These are phyloP conservation scores for Dasypus novemcinctus DNA, from an alignment of 2,113 vertebrate genomes.

Conservation along the genomic window DNA sequence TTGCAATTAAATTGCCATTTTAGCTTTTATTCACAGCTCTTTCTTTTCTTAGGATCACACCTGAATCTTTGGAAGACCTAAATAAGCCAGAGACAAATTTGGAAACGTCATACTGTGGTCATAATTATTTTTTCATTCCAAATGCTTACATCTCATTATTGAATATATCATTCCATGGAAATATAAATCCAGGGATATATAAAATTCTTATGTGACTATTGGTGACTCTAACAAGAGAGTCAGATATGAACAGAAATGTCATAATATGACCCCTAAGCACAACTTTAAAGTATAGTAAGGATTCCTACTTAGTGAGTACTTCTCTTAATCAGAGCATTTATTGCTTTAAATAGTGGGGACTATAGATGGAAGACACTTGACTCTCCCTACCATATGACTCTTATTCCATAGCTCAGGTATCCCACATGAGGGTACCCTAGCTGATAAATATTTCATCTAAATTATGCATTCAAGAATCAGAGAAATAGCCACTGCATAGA, in stretches of 20 bases:
- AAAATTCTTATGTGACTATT: neutral
- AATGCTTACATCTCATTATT: neutral
- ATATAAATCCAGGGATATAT: neutral
- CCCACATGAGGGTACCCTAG: neutral
- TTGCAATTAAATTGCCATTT: neutral
- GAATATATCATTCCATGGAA: neutral
- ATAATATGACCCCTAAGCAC: neutral
- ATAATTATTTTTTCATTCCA: neutral
- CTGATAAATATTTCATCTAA: neutral
- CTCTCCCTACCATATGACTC: neutral
- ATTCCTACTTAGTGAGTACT: neutral
- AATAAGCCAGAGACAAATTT: neutral
- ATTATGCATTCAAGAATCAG: neutral
- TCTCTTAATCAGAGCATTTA: neutral
- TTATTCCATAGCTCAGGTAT: neutral
- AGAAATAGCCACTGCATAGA: neutral
- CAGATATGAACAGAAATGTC: neutral
- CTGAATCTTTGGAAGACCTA: neutral
- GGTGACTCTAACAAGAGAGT: neutral
- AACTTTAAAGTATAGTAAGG: neutral
- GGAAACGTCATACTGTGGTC: neutral
- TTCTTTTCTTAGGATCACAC: neutral
- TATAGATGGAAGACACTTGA: neutral
- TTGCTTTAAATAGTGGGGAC: neutral
- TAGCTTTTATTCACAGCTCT: neutral